These are phyloP conservation scores for Streblospio benedicti DNA, from an alignment of 1,140 invertebrate species.

Conservation along the genomic window DNA sequence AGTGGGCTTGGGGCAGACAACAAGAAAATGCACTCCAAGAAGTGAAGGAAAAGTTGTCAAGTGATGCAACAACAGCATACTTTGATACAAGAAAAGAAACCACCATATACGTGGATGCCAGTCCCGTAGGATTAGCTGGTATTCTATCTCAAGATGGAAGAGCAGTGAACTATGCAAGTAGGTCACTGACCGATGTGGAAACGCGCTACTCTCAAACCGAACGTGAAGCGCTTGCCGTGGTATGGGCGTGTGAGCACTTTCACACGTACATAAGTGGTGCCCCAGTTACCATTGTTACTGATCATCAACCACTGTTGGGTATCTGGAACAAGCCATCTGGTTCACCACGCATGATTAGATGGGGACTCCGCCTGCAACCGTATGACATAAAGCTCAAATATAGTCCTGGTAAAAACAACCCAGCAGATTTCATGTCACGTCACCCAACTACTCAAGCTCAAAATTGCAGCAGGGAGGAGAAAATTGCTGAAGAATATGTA, in stretches of 20 bases:
- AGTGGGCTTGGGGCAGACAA: conserved; percentile 1
- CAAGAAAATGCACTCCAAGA: conserved; percentile 17
- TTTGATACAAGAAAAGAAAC: conserved; percentile 24
- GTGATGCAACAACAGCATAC: conserved; percentile 23
- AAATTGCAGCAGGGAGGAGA: conserved; percentile 1
- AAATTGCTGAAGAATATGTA: background rate
- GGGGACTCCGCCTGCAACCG: conserved; percentile 10
- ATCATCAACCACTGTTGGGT: conserved; percentile 39
- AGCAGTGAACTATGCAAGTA: conserved; percentile 45
- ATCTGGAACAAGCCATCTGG: conserved; percentile 27
- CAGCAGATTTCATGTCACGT: conserved; percentile 22
- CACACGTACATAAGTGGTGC: conserved; percentile 36
- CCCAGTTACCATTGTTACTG: conserved; percentile 23
- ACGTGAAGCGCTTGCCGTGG: conserved; percentile 47
- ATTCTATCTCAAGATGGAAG: conserved; percentile 45
- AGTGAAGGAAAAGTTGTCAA: conserved; percentile 20
- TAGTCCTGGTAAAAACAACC: conserved; percentile 16
- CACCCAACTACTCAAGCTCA: too few species aligned
- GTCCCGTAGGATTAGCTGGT: conserved; percentile 38
- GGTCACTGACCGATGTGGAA: conserved; percentile 41
- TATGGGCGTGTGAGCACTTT: conserved; percentile 46
- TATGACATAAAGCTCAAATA: conserved; percentile 9
- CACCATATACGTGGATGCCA: conserved; percentile 25
- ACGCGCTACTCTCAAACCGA: conserved; percentile 49
- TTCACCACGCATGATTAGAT: conserved; percentile 7